Base-by-base conservation (phyloP, 2,113 vertebrate species). In the Gymnarchus niloticus region DNA sequence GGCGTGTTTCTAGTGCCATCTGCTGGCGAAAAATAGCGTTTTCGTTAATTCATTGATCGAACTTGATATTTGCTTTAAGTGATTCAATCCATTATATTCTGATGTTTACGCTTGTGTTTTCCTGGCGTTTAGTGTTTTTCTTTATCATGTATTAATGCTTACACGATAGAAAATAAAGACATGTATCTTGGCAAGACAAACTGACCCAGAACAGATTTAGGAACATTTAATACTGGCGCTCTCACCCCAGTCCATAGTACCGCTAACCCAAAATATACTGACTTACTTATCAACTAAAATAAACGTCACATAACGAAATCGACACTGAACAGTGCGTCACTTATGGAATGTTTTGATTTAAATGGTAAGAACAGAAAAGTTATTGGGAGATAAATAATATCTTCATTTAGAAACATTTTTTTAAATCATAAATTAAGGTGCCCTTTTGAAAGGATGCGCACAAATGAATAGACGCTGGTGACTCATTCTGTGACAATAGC, bases 1-100 rank as follows among this genome's bases (percentile, higher is more conserved):
- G 54, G 81, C 91, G 91, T 91, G 91, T 78, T 86, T 73, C 85
- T 90, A 94, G 91, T 94, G 93, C 93, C 94, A 92, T 89, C 94
- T 94, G 85, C 87, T 93, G 94, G 89, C 49, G 0, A 37, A 54
- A 80, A 85, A 46, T 23, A 46, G 10, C 14, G 2, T 56, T 78
- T 23, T 65, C 6, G 44, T 21, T 21, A 44, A 44, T 41, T 23
- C 37, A 21, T 44, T 41, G 69, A 14, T 14, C 14, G 5, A 46
- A 76, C 17, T 76, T 17, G 17, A 33, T 14, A 33, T 76, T 83
- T 48, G 41, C 33, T 33, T 14, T 9, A n/a, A n/a, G n/a, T n/a
- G n/a, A n/a, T n/a, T n/a, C n/a, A n/a, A n/a, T n/a, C n/a, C 23
- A 83, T 33, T 57, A 21, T 19, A 48, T 41, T 83, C 9, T 28